These are phyloP conservation scores for Tympanuchus pallidicinctus DNA, from an alignment of 2,113 vertebrate genomes.

Conservation along the genomic window DNA sequence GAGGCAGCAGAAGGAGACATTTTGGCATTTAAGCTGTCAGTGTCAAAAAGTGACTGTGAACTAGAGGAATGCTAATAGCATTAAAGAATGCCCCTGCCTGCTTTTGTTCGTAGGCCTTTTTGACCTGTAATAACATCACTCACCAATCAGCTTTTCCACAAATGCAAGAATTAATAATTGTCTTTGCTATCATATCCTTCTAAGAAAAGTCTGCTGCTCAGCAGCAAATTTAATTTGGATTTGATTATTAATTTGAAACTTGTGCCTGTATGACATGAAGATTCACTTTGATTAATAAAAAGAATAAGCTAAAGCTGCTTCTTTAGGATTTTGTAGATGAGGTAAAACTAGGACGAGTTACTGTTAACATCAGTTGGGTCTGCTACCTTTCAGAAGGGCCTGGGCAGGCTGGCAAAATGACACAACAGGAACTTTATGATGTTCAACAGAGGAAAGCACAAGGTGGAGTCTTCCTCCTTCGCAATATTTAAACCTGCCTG, in stretches of 20 bases:
- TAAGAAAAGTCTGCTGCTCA: neutral
- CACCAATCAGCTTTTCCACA: neutral
- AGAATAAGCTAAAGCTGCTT: neutral
- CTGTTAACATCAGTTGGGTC: neutral
- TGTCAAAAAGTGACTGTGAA: neutral
- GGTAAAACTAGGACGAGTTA: neutral
- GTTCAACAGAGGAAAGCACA: no score
- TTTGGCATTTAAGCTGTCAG: neutral
- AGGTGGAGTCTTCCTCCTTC: neutral
- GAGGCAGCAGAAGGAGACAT: neutral
- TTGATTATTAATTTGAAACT: neutral
- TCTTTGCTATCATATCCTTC: neutral
- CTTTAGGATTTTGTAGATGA: no score
- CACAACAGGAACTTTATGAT: neutral
- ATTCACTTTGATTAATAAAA: neutral
- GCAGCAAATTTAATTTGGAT: neutral
- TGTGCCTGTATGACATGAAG: neutral
- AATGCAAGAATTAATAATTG: neutral
- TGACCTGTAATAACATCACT: neutral
- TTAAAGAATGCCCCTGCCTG: neutral
- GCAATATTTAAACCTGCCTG: neutral
- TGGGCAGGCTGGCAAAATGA: neutral
- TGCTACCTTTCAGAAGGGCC: neutral
- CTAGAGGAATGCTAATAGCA: neutral
- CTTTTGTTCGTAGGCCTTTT: neutral